Base-by-base conservation (phyloP, 2,888 invertebrate species). In the Lasioglossum oenotherae region DNA sequence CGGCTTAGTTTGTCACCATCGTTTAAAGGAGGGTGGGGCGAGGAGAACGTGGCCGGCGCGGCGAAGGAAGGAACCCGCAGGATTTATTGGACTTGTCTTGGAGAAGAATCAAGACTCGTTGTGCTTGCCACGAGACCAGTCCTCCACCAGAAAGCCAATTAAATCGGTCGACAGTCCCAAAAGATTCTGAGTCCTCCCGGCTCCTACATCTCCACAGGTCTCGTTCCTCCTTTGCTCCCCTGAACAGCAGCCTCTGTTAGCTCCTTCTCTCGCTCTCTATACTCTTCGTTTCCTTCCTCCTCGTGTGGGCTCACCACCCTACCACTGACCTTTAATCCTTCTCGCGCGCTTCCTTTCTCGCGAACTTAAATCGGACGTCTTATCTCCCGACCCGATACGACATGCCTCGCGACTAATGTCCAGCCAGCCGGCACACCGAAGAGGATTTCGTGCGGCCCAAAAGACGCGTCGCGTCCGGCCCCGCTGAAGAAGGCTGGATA, bases 161-260 rank as follows among this genome's bases (percentile, higher is more conserved):
- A 92, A 92, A 92, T 92, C 92, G 92, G 91, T 92, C 92, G 92
- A 92, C 92, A 92, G 92, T 91, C 91, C 91, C 90, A 82, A 92
- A 92, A 92, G 92, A 92, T 91, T 92, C 91, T 79, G 88, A 84
- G 86, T 81, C 86, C 87, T 78, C 72, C 75, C 78, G 80, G 81
- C 82, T 88, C 81, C 88, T 84, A 74, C 78, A 46, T 86, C 73
- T 85, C 77, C 64, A 31, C 64, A 64, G 64, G 31, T 64, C 64
- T 31, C 64, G 31, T 64, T 31, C 31, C 53, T 44, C 41, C 31
- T 35, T 69, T 19, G 41, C 64, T 46, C n/a, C 49, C 64, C 31
- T 31, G 64, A 8, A 31, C 64, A 31, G 31, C 64, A 64, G 64
- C 64, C 19, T 0, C 31, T 2, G 64, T 64, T 64, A 12, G 8